Evolutionary conservation across 2,888 invertebrate genomes (phyloP), one percentile per base, ranked within the genome.

Genomic region (Acronicta aceris): DNA sequence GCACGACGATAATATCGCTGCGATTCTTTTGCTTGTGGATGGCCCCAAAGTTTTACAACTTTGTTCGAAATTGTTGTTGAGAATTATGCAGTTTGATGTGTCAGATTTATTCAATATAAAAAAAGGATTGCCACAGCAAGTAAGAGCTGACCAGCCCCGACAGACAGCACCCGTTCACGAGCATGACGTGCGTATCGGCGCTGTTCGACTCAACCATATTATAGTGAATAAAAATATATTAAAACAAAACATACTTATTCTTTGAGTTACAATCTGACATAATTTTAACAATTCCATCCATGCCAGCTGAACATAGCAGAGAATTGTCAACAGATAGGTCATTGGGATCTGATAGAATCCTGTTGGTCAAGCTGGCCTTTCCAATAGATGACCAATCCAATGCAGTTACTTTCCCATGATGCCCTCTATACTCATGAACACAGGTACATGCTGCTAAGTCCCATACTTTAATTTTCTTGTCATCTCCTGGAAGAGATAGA

Each of bases 401-500:
- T 16, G 95, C 92, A 4, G 95, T 95, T 13, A 97, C 94, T 51
- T 95, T 95, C 38, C 96, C 96, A 43, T 95, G 95, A 79, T 96
- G 96, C 0, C 96, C 96, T 69, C 95, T 92, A 61, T 97, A 93
- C 82, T 97, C 97, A 65, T 95, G 95, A 13, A 96, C 84, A 62
- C 96, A 93, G 49, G 95, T 95, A 9, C 97, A 96, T 21, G 95
- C 95, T 5, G 96, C 95, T 69, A 97, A 84, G 83, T 97, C 97
- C 97, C 97, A 97, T 17, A 97, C 94, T 86, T 96, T 95, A 15
- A 97, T 95, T 76, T 95, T 95, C 76, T 96, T 95, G 82, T 97
- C 97, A 77, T 97, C 97, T 68, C 96, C 96, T 96, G 79, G 30
- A 72, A 78, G 17, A 38, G 46, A 51, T 43, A 25, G 25, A 9